Percentiles rank a stretch among this genome's conserved stretches.
phyloP scores from a whole-genome alignment of 2,797 vertebrate species.

The Myotis findleyi region DNA sequence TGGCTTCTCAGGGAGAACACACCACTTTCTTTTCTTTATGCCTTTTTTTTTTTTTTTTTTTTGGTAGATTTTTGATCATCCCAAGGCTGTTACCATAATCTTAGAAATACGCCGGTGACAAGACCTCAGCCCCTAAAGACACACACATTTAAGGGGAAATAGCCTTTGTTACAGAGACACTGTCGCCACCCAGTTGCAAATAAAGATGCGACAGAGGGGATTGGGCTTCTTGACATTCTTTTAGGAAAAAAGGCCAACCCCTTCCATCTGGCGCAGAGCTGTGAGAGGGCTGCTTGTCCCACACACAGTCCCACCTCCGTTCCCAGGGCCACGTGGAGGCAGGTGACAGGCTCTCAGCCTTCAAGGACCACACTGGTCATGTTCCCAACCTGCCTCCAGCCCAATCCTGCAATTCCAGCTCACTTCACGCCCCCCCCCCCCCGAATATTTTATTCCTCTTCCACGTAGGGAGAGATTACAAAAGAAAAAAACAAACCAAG shows the following conservation, averaged over 20 bases:
- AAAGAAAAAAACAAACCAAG: background rate
- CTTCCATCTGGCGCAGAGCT: background rate
- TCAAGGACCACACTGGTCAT: background rate
- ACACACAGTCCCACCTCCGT: too few relatives aligned
- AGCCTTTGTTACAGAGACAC: background rate
- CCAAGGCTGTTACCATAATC: background rate
- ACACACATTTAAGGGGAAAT: background rate
- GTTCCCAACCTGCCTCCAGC: background rate
- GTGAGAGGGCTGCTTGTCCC: fast-evolving
- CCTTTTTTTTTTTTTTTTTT: background rate
- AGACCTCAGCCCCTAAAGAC: background rate
- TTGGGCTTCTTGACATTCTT: background rate
- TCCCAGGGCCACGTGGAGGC: too few relatives aligned
- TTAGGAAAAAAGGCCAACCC: background rate
- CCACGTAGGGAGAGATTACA: background rate
- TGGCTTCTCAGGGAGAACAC: constrained; percentile 36
- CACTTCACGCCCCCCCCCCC: background rate
- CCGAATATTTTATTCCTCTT: constrained; percentile 4
- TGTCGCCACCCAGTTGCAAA: fast-evolving
- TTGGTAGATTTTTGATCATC: background rate
- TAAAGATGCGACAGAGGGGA: background rate
- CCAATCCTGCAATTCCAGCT: background rate
- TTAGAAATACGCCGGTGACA: constrained; percentile 15
- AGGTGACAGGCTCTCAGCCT: background rate
- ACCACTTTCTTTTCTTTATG: background rate